Conservation (phyloP, 2,113 vertebrate species). For the Hymenochirus boettgeri region DNA sequence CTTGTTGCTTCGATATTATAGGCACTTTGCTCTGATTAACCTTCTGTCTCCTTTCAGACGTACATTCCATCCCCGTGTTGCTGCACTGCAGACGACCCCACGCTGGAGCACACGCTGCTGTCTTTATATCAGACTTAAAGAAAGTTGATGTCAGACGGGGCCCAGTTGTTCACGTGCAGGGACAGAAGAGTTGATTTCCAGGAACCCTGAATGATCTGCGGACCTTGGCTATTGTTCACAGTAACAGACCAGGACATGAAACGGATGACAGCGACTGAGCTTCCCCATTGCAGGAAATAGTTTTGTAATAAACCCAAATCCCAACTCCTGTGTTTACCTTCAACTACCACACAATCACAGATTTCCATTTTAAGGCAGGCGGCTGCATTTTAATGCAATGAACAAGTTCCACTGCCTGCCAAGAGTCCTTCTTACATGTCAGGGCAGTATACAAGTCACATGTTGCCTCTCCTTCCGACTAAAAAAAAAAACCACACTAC, state of each 20-base stretch:
- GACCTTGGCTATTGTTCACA: slow-evolving; percentile 69
- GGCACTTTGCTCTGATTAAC: slow-evolving; percentile 15
- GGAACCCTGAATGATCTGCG: slow-evolving; percentile 73
- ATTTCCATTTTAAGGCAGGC: too few species aligned
- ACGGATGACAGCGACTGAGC: not conserved
- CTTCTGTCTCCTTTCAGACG: slow-evolving; percentile 27
- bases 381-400: too few species aligned
- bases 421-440: too few species aligned
- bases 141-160: slow-evolving; percentile 53
- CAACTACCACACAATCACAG: too few species aligned
- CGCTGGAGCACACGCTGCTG: slow-evolving; percentile 50
- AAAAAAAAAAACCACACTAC: too few species aligned
- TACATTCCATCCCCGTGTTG: slow-evolving; percentile 62
- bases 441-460: too few species aligned
- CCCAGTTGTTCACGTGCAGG: slow-evolving; percentile 69
- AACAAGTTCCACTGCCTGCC: too few species aligned
- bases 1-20: too few species aligned
- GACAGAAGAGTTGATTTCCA: slow-evolving; percentile 62
- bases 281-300: too few species aligned
- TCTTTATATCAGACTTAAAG: slow-evolving; percentile 53
- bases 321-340: too few species aligned
- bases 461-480: too few species aligned
- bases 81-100: slow-evolving; percentile 57
- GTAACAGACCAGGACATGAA: not conserved
- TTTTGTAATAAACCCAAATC: too few species aligned